These are phyloP conservation scores for Misgurnus mizolepis DNA, from an alignment of 2,113 vertebrate genomes.

Conservation along the genomic window DNA sequence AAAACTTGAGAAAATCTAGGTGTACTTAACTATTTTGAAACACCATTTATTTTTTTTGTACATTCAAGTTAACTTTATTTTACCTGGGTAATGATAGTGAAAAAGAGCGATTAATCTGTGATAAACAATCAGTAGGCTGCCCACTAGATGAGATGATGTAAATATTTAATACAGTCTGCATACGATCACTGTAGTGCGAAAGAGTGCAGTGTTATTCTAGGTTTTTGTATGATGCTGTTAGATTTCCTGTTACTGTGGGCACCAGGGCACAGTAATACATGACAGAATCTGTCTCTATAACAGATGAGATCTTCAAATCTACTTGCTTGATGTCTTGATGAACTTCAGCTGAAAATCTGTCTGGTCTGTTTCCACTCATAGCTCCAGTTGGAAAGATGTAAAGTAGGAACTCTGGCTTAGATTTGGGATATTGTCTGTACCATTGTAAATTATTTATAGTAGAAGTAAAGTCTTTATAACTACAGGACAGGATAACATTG, in stretches of 20 bases:
- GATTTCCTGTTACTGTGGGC: conserved; percentile 49
- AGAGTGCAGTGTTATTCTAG: neutral
- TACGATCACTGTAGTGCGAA: too few relatives aligned
- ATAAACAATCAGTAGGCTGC: too few relatives aligned
- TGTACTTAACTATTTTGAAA: too few relatives aligned
- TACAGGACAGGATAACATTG: conserved; percentile 20
- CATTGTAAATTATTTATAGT: neutral
- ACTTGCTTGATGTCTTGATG: conserved; percentile 10
- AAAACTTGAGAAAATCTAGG: too few relatives aligned
- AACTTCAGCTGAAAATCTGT: neutral
- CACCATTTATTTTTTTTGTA: too few relatives aligned
- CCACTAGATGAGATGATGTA: neutral
- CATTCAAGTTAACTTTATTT: too few relatives aligned
- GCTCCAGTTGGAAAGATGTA: neutral
- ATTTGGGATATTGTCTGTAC: conserved; percentile 21
- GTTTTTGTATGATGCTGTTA: conserved; percentile 26
- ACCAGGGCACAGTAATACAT: conserved; percentile 49
- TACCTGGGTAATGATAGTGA: too few relatives aligned
- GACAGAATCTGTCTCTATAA: conserved; percentile 46
- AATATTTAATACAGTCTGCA: too few relatives aligned
- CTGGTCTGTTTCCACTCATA: neutral
- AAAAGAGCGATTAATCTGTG: too few relatives aligned
- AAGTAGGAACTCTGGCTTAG: conserved; percentile 33
- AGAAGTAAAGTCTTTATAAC: neutral
- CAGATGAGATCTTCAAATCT: conserved; percentile 45